phyloP scores from a whole-genome alignment of 2,888 invertebrate species.

The Pterobdella sp. region DNA sequence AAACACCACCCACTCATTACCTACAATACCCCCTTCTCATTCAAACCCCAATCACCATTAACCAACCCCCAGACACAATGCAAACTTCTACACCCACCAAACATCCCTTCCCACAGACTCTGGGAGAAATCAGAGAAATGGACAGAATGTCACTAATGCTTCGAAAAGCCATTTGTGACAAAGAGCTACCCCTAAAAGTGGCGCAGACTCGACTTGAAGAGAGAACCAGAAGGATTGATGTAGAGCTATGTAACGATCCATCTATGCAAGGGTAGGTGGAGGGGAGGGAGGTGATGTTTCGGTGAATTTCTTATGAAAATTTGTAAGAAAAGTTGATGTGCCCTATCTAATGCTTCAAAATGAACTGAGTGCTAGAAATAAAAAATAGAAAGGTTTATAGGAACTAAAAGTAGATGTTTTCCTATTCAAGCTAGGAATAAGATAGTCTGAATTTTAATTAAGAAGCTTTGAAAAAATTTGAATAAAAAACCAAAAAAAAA shows the following conservation, averaged over 20 bases:
- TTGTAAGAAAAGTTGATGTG: too few relatives aligned
- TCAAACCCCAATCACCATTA: not conserved
- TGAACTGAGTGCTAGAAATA: too few relatives aligned
- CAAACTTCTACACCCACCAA: not conserved
- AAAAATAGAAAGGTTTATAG: too few relatives aligned
- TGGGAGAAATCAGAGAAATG: conserved; percentile 73
- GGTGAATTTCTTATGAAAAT: not conserved
- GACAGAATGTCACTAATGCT: conserved; percentile 80
- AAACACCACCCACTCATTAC: not conserved
- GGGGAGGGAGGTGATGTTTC: not conserved
- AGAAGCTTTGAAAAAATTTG: too few relatives aligned
- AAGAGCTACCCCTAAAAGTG: conserved; percentile 55
- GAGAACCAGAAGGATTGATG: conserved; percentile 74
- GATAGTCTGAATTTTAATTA: too few relatives aligned
- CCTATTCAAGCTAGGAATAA: too few relatives aligned
- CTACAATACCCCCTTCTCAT: not conserved
- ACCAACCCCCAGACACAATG: not conserved
- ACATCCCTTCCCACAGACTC: not conserved
- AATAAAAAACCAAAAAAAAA: too few relatives aligned
- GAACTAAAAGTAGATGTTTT: too few relatives aligned
- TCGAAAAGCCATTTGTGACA: conserved; percentile 81
- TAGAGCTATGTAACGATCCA: conserved; percentile 80
- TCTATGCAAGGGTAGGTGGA: conserved; percentile 59
- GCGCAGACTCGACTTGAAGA: conserved; percentile 79
- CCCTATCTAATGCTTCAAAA: too few relatives aligned